Base-by-base conservation (phyloP, 2,888 invertebrate genomes). In the Hydriomena furcata region DNA sequence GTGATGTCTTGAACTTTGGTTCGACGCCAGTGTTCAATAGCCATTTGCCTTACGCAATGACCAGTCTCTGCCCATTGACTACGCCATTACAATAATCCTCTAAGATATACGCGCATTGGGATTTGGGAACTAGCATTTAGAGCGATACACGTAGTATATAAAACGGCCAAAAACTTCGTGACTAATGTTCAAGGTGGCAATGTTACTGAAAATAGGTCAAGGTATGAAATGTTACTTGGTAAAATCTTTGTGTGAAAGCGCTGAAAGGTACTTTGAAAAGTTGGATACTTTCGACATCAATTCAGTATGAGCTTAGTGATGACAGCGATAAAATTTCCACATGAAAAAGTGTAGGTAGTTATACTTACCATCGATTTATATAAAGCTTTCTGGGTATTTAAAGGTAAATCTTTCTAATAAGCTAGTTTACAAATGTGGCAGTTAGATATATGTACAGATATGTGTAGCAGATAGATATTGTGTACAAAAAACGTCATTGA, bases 261-360 rank as follows among this genome's bases (percentile, higher is more conserved):
- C 57, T 62, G 59, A 61, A 64, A 52, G 56, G 60, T 60, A 52
- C 51, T 55, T 58, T 40, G 45, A 44, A 38, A 63, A 68, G 60
- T 58, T 58, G 49, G 63, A 55, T 63, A 60, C 65, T 61, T 62
- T 63, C 47, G 51, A 61, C 63, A 65, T 64, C 52, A 67, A 67
- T 67, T 66, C 55, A 60, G 54, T 57, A 52, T 48, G 54, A 58
- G 57, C 63, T 68, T 61, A 63, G 60, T 42, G 61, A 59, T 60
- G 60, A 63, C 58, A 51, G 55, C 55, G 47, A 54, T 61, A 60
- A 63, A 61, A 55, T 60, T 61, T 41, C 21, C 30, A 38, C 31
- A 45, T 43, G 41, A 41, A 53, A 44, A 48, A 52, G 32, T 38
- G 25, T 38, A 32, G 21, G 11, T 30, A 31, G 8, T 42, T 17